Base-by-base conservation (phyloP, 2,888 invertebrate species). In the Phyllotreta striolata region DNA sequence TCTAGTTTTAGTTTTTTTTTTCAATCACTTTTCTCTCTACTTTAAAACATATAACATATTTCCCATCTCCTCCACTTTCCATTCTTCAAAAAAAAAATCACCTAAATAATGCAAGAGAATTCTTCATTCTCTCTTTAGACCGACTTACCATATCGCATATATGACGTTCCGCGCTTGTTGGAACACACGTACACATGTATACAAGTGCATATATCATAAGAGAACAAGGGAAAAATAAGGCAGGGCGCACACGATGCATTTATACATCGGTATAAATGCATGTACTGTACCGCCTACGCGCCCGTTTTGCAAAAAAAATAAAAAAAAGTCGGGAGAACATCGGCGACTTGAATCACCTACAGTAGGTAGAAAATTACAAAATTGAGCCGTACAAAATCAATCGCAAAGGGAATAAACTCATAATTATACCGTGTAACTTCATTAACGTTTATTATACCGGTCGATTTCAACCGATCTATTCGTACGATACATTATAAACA, bases 271-370 rank as follows among this genome's bases (percentile, higher is more conserved):
- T 52, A 52, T 60, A 72, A 24, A 24, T 24, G 24, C 74, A 74
- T 76, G 72, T 70, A 63, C 64, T 24, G 24, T 68, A 74, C 74
- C 76, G 75, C 78, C 78, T 76, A 78, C 78, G 72, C 76, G 64
- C 24, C 24, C 24, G 24, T 24, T 24, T 24, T 24, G 24, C 2
- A 24, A 24, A 24, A 24, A 24, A 24, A 24, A 24, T 24, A n/a
- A n/a, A n/a, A n/a, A n/a, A n/a, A n/a, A n/a, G n/a, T n/a, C n/a
- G n/a, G n/a, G n/a, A n/a, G n/a, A n/a, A n/a, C n/a, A n/a, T n/a
- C n/a, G n/a, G n/a, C n/a, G n/a, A n/a, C n/a, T n/a, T n/a, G n/a
- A n/a, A n/a, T n/a, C n/a, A n/a, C n/a, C n/a, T n/a, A n/a, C n/a
- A n/a, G n/a, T n/a, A n/a, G n/a, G n/a, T n/a, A n/a, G n/a, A n/a